These are phyloP conservation scores for Pachliopta kotzebuea DNA, from an alignment of 2,888 invertebrate species.

Conservation along the genomic window DNA sequence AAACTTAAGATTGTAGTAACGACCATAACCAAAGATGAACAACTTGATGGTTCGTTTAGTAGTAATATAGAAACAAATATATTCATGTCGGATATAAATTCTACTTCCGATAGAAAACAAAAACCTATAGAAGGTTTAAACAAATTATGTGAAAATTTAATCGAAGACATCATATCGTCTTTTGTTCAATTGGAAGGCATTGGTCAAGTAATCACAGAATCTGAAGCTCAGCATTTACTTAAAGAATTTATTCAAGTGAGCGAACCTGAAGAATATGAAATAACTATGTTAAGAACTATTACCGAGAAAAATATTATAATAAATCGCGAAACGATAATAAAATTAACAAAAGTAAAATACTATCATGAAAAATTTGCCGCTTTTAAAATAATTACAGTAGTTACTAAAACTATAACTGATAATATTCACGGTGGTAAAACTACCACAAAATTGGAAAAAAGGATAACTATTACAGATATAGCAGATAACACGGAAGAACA, in stretches of 20 bases:
- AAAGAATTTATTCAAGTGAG: constrained; percentile 20
- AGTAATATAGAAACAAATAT: not conserved
- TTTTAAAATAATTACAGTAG: not conserved
- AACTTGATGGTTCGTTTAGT: constrained; percentile 41
- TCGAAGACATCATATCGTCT: not conserved
- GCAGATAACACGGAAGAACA: not conserved
- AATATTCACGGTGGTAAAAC: not conserved
- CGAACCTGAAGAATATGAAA: constrained; percentile 21
- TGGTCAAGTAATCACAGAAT: not conserved
- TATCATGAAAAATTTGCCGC: constrained; percentile 4
- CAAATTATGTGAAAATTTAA: not conserved
- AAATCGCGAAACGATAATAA: constrained; percentile 11
- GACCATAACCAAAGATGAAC: constrained; percentile 43
- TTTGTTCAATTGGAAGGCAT: not conserved
- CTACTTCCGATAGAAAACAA: not conserved
- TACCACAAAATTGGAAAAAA: not conserved
- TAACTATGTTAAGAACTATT: constrained; percentile 22
- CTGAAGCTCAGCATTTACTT: constrained; percentile 1
- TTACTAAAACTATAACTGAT: not conserved
- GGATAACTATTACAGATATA: not conserved
- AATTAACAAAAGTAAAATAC: constrained; percentile 14
- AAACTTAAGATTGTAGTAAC: constrained; percentile 31
- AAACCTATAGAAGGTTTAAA: not conserved
- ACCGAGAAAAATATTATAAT: constrained; percentile 27
- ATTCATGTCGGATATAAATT: not conserved